A percentile compares a stretch with the other conserved stretches of the same genome.
phyloP scores from a whole-genome alignment of 2,888 invertebrate genomes.

The Sepioteuthis lessoniana region DNA sequence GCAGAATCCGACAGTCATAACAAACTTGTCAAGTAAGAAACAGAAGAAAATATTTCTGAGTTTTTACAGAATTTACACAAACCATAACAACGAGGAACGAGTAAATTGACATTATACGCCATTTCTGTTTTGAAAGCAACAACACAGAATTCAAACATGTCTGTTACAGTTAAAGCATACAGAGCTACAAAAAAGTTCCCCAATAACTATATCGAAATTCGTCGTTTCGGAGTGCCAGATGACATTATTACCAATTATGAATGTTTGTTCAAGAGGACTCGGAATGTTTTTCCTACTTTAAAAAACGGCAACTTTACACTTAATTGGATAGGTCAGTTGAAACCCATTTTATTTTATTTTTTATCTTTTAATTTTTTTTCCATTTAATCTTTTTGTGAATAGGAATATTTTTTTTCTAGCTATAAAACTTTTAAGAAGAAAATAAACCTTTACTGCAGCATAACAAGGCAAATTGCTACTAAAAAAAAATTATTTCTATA shows the following conservation, averaged over 20 bases:
- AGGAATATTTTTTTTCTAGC: background rate
- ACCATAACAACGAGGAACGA: background rate
- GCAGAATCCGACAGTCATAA: background rate
- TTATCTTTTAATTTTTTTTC: no score
- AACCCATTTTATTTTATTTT: slow-evolving; percentile 49
- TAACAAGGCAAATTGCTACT: background rate
- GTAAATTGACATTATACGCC: background rate
- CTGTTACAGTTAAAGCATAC: slow-evolving; percentile 44
- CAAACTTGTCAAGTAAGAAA: background rate
- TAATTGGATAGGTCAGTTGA: slow-evolving; percentile 80
- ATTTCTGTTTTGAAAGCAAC: background rate
- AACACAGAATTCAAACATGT: background rate
- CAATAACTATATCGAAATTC: slow-evolving; percentile 73
- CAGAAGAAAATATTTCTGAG: background rate
- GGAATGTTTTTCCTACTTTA: slow-evolving; percentile 79
- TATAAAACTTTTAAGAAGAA: no score
- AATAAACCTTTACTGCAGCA: background rate
- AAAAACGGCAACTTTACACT: slow-evolving; percentile 77
- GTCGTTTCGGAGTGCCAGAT: slow-evolving; percentile 80
- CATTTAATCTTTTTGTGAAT: background rate
- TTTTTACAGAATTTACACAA: background rate
- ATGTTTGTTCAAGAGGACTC: slow-evolving; percentile 79
- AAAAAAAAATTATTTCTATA: background rate
- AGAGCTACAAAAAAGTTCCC: background rate
- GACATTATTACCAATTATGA: slow-evolving; percentile 78